These are phyloP conservation scores for Pandemis cinnamomeana DNA, from an alignment of 2,888 invertebrate genomes.

Conservation along the genomic window DNA sequence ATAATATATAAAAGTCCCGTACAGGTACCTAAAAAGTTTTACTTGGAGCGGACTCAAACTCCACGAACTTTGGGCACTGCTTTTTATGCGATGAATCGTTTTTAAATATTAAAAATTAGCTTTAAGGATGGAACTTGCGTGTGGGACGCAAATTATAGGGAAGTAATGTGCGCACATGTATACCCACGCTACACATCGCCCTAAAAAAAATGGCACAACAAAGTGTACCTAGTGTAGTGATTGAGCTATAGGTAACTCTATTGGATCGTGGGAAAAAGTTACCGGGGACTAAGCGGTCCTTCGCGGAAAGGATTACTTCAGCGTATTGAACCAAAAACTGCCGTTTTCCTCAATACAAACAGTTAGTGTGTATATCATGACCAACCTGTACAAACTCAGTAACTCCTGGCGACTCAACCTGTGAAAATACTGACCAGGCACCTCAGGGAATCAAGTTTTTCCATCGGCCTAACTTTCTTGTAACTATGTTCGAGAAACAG, in stretches of 20 bases:
- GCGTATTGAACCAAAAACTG: background rate
- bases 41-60: background rate
- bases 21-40: conserved; percentile 1
- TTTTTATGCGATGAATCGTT: background rate
- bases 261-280: background rate
- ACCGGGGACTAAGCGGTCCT: background rate
- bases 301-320: background rate
- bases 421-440: background rate
- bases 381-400: background rate
- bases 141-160: no score
- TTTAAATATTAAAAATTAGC: background rate
- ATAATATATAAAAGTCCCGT: background rate
- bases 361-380: background rate
- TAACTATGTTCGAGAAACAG: conserved; percentile 33
- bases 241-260: no score
- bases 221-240: no score
- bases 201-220: no score
- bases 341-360: background rate
- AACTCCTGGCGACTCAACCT: conserved; percentile 14
- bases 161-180: no score
- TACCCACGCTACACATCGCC: no score
- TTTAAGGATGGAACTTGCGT: no score
- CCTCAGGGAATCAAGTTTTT: conserved; percentile 30
- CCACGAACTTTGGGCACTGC: background rate
- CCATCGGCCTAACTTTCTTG: conserved; percentile 25